Percentiles rank a stretch among this genome's conserved stretches.
Conservation (phyloP, 2,113 vertebrate species). For the Grantiella picta region DNA sequence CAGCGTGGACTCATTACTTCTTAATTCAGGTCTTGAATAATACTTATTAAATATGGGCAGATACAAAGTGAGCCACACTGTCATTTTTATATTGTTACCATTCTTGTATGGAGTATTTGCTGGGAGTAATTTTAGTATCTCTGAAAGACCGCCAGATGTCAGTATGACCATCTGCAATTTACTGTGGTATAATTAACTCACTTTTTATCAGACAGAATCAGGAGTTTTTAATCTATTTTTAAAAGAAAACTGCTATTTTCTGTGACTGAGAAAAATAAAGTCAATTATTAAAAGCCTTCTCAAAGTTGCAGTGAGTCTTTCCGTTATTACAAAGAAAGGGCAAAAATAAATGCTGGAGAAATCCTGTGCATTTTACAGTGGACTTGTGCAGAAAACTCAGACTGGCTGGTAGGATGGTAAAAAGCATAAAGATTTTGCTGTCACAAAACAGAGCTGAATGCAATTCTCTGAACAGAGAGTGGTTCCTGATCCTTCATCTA, state of each 20-base stretch:
- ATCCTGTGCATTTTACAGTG: not conserved
- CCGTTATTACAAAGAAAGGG: not conserved
- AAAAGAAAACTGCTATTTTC: not conserved
- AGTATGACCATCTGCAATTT: constrained; percentile 16
- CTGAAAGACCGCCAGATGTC: constrained; percentile 25
- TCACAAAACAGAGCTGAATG: not conserved
- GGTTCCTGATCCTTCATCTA: not conserved
- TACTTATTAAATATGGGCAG: not conserved
- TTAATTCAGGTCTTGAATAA: constrained; percentile 22
- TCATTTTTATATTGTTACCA: not conserved
- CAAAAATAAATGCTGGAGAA: not conserved
- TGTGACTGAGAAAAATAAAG: not conserved
- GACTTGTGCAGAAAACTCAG: not conserved
- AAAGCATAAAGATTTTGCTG: not conserved
- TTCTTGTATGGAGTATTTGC: not conserved
- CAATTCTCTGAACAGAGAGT: not conserved
- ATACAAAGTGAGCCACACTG: not conserved
- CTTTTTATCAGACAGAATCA: not conserved
- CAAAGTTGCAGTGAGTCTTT: not conserved
- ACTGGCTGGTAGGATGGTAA: not conserved
- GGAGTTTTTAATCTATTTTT: not conserved
- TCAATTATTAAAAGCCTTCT: constrained; percentile 7
- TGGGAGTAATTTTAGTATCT: not conserved
- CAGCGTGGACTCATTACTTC: not conserved
- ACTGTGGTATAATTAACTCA: not conserved